Evolutionary conservation across 2,113 vertebrate species (phyloP), one percentile per base, ranked within the genome.

Genomic region (Chiloscyllium plagiosum): DNA sequence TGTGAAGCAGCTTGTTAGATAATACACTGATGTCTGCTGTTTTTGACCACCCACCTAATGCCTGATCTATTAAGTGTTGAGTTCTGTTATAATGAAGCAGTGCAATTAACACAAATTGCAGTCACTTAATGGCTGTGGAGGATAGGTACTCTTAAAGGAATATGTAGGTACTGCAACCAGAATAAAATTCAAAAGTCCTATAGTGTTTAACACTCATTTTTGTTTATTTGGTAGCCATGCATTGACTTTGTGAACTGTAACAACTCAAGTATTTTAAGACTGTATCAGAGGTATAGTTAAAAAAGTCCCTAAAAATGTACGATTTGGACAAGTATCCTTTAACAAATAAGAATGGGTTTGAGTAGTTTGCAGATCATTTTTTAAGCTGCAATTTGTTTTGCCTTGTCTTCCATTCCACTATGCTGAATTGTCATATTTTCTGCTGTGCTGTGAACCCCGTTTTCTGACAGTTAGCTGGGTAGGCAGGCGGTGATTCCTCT

Each of bases 1-100:
- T 97, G 97, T 98, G 97, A 97, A 97, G 96, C 61, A 96, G 97
- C 97, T 96, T 56, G 96, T 97, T 97, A 97, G 96, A 97, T 22
- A 95, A 42, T 42, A 70, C 97, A 97, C 97, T 97, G 96, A 97
- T 97, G 96, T 97, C 97, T 96, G 96, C 95, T 83, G 37, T 95
- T 17, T 86, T 94, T 96, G 42, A 89, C 86, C 52, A 89, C 86
- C 86, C 86, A 89, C 86, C 86, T 56, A 26, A 52, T 89, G 50
- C 22, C 12, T 89, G 86, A 89, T 89, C 86, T 89, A 50, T 89
- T 50, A 12, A 26, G 50, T 56, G 56, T 89, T 89, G 86, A 89
- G 86, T 89, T 89, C 52, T 89, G 50, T 50, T 89, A 29, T 89
- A 33, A 89, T 89, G 24, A 24, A 89, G 47, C 52, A 89, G 26